Base-by-base conservation (phyloP, 2,888 invertebrate genomes). In the Rhagium mordax region DNA sequence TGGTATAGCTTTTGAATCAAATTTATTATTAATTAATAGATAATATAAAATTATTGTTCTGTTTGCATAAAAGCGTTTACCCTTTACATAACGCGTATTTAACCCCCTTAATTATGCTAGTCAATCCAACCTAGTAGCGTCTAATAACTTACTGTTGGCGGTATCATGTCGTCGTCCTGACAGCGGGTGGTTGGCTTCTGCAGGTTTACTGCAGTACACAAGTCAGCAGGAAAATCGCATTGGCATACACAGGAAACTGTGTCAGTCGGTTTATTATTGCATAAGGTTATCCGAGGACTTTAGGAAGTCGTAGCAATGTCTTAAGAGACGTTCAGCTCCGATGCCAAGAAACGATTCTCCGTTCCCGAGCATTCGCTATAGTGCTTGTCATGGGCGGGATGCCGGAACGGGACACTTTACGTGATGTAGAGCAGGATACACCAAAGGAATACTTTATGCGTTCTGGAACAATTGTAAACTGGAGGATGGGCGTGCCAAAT, bases 221-320 rank as follows among this genome's bases (percentile, higher is more conserved):
- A 67, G 5, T 67, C 67, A 67, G 41, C 13, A 48, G 13, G 27
- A 64, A 20, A 51, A 51, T 53, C 53, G 62, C 62, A 64, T 51
- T 48, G 64, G 48, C 53, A 51, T 20, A 21, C 48, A 47, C 62
- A 70, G 64, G 57, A 70, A 70, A 64, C 64, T 70, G 62, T 70
- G 70, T 70, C 70, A 70, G 48, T 62, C 55, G 70, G 55, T 57
- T 70, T 70, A 57, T 64, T 70, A 70, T 70, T 64, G 64, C 62
- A 70, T 47, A 49, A 60, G 55, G 48, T 64, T 49, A 18, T 61
- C 53, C 33, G 59, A 69, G 69, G 49, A 61, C 33, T 62, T 70
- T 57, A 64, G 64, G 64, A 62, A 70, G 64, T 64, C 62, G 70
- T 64, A 64, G 64, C 53, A 70, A 64, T 70, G 64, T 64, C 70